phyloP scores from a whole-genome alignment of 2,888 invertebrate genomes.

The Eremobia ochroleuca region DNA sequence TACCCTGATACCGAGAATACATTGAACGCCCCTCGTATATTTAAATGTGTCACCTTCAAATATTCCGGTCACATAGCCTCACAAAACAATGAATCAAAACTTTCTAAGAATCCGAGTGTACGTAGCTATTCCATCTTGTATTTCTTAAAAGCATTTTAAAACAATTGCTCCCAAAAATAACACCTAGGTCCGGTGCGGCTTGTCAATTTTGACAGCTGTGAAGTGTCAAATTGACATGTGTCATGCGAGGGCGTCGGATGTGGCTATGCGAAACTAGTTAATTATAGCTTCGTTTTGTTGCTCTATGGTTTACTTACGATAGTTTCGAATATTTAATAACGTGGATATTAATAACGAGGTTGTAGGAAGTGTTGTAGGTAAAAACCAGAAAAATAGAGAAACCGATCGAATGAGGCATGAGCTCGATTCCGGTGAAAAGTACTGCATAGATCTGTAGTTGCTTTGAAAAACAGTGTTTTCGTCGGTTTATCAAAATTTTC shows the following conservation, averaged over 20 bases:
- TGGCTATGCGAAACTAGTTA: constrained; percentile 60
- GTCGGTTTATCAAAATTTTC: not conserved
- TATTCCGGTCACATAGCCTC: constrained; percentile 14
- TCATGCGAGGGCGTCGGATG: constrained; percentile 65
- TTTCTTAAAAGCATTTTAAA: constrained; percentile 67
- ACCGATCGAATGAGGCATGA: not conserved
- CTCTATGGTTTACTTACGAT: constrained; percentile 6
- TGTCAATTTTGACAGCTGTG: constrained; percentile 75
- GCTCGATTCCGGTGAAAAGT: not conserved
- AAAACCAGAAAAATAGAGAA: not conserved
- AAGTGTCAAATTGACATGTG: constrained; percentile 74
- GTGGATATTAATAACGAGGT: not conserved
- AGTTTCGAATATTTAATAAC: constrained; percentile 13
- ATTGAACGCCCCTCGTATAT: no score
- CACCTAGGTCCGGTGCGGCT: constrained; percentile 55
- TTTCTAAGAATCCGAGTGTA: constrained; percentile 45
- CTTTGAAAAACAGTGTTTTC: not conserved
- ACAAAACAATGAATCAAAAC: constrained; percentile 33
- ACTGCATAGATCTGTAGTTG: not conserved
- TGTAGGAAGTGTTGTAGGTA: no score
- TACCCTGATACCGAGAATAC: no score
- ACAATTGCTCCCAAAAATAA: constrained; percentile 64
- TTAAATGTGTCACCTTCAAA: constrained; percentile 21
- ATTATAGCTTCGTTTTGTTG: constrained; percentile 48
- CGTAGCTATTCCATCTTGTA: constrained; percentile 44